Percentiles rank a stretch among this genome's conserved stretches.
Conservation (phyloP, 2,888 invertebrate genomes). For the Pachliopta kotzebuea region DNA sequence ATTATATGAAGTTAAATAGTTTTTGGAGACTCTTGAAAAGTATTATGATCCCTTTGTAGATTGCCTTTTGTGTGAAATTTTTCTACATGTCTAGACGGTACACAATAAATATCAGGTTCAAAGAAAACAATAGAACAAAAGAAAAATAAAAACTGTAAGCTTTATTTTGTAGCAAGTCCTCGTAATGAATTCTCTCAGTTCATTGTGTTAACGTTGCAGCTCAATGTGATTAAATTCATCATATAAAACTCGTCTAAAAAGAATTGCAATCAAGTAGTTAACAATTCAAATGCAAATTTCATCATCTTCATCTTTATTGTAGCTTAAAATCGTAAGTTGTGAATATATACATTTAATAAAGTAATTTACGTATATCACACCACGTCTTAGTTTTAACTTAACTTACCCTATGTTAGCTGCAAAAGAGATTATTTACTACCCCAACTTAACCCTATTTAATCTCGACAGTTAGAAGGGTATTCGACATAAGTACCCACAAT, state of each 20-base stretch:
- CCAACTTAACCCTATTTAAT: not conserved
- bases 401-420: not conserved
- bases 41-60: conserved; percentile 5
- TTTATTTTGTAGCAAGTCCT: too few species aligned
- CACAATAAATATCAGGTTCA: not conserved
- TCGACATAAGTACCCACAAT: not conserved
- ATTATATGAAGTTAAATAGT: conserved; percentile 12
- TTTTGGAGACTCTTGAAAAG: not conserved
- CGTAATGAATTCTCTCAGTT: too few species aligned
- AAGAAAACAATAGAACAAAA: not conserved
- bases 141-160: not conserved
- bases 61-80: not conserved
- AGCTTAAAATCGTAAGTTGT: too few species aligned
- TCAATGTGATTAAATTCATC: too few species aligned
- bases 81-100: conserved; percentile 12
- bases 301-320: too few species aligned
- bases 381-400: too few species aligned
- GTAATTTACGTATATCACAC: too few species aligned
- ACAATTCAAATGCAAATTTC: too few species aligned
- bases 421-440: not conserved
- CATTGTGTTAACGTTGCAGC: too few species aligned
- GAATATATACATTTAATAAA: too few species aligned
- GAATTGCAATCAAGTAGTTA: too few species aligned
- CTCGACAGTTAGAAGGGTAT: not conserved
- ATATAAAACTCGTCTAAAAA: too few species aligned